These are phyloP conservation scores for Rhadina sibilatrix DNA, from an alignment of 2,113 vertebrate species.

Conservation along the genomic window DNA sequence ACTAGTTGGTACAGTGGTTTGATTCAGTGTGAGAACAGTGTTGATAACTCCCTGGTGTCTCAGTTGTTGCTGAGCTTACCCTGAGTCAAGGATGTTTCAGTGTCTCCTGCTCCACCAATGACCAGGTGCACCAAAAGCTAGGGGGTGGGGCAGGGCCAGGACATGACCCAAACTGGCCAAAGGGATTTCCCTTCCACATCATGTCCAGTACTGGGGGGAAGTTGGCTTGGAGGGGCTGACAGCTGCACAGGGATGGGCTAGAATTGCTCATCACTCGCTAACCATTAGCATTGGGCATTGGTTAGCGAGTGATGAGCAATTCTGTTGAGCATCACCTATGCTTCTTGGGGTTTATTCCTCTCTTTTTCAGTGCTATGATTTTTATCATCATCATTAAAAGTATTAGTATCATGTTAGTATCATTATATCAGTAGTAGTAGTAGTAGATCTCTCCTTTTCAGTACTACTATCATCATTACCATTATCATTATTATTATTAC, in stretches of 20 bases:
- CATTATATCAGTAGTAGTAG: neutral
- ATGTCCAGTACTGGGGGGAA: neutral
- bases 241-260: neutral
- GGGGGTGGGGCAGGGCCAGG: too few relatives aligned
- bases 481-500: neutral
- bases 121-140: neutral
- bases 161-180: neutral
- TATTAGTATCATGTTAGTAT: neutral
- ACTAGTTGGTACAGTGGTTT: neutral
- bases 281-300: too few relatives aligned
- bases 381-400: neutral
- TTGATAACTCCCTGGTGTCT: neutral
- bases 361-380: neutral
- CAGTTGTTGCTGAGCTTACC: neutral
- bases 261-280: too few relatives aligned
- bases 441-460: neutral
- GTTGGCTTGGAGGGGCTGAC: neutral
- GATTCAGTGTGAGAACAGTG: neutral
- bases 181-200: neutral
- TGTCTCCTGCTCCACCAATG: fast-evolving
- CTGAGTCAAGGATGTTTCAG: neutral
- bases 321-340: neutral
- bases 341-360: neutral
- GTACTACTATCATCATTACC: neutral
- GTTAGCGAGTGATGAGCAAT: neutral